Base-by-base conservation (phyloP, 2,113 vertebrate genomes). In the Cheilinus undulatus region DNA sequence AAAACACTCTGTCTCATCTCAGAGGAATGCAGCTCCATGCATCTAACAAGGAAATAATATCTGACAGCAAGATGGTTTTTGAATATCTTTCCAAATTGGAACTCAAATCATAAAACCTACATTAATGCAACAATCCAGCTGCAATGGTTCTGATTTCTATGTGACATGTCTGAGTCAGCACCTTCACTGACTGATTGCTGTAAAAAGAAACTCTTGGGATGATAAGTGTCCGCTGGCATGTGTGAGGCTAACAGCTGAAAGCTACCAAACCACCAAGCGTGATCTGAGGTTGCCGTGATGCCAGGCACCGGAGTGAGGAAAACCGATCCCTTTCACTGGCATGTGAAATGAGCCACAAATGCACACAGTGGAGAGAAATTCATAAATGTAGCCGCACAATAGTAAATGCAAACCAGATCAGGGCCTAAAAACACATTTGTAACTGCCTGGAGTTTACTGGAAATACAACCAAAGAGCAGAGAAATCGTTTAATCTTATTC, bases 1-100 rank as follows among this genome's bases (percentile, higher is more conserved):
- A 83, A 87, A 90, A 88, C 79, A 86, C 52, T 20, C 63, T 58
- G 67, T 57, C 89, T 92, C 84, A 92, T 83, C 60, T 52, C 2
- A 38, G 81, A 89, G 69, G 76, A 90, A 90, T 87, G 87, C 51
- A 66, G 80, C 69, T 74, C 56, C 53, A 49, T 80, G 72, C 63
- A 63, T 28, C 69, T 59, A 66, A 83, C 78, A 77, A 76, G 62
- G 78, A 69, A 85, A 88, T 82, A 59, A 77, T 61, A 80, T 85
- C 69, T 87, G 85, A 90, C 85, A 78, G 84, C 61, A 32, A 83
- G 65, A 74, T 73, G 49, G 65, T 80, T 69, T 67, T 24, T 8
- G 57, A 50, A 54, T 76, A 8, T 46, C 38, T 54, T 79, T 83
- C 69, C 60, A 78, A 65, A 69, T 32, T 63, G 42, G 28, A 70